Evolutionary conservation across 2,113 vertebrate species (phyloP).

Genomic region (Ellobius talpinus): DNA sequence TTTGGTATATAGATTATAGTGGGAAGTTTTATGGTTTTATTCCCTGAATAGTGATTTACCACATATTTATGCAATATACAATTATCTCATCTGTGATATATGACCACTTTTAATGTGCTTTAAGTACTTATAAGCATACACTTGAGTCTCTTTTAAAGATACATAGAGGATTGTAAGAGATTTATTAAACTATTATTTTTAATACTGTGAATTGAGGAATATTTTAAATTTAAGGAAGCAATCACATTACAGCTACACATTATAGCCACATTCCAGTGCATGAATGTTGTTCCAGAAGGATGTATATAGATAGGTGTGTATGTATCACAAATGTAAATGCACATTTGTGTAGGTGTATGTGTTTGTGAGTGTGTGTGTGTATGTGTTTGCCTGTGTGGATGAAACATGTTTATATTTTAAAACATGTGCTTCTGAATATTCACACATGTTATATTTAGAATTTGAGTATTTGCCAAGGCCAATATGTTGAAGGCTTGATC

Average conservation of each 20-base stretch:
- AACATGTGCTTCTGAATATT: not conserved
- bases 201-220: not conserved
- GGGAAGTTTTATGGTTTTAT: not conserved
- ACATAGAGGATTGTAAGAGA: not conserved
- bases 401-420: not conserved
- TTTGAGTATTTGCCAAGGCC: not conserved
- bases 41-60: not conserved
- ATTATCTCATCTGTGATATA: conserved; percentile 3
- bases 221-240: not conserved
- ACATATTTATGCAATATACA: not conserved
- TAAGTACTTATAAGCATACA: not conserved
- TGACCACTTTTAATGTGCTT: not conserved
- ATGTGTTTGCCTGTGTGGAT: not conserved
- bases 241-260: not conserved
- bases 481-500: not conserved
- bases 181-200: not conserved
- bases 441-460: not conserved
- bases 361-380: not conserved
- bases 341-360: not conserved
- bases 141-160: not conserved
- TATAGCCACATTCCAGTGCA: not conserved
- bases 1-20: not conserved
- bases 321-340: not conserved
- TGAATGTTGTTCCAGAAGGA: not conserved
- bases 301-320: not conserved